A percentile compares a stretch with the other conserved stretches of the same genome.
Evolutionary conservation across 2,888 invertebrate genomes (phyloP).

Genomic region (Cryptops parisi): DNA sequence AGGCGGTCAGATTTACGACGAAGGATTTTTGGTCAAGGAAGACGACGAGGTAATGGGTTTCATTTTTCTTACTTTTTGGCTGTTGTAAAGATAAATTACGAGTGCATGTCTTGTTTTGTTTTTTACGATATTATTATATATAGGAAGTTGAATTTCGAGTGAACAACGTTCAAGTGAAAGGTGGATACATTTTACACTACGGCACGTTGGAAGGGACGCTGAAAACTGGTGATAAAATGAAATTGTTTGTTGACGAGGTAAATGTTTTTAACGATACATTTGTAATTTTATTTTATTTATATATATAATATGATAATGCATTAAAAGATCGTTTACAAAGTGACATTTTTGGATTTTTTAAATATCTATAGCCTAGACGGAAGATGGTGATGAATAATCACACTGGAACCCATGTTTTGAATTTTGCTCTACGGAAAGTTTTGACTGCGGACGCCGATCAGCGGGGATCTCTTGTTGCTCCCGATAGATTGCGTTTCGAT

Average conservation of each 20-base stretch:
- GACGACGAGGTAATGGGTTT: slow-evolving; percentile 48
- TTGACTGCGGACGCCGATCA: slow-evolving; percentile 86
- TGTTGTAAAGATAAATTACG: neutral
- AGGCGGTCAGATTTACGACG: slow-evolving; percentile 96
- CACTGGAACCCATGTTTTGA: slow-evolving; percentile 92
- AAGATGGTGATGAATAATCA: slow-evolving; percentile 97
- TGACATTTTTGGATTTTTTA: too few relatives aligned
- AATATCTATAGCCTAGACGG: slow-evolving; percentile 45
- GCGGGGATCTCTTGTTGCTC: slow-evolving; percentile 91
- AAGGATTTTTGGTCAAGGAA: slow-evolving; percentile 72
- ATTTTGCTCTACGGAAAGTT: slow-evolving; percentile 81
- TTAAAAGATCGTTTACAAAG: too few relatives aligned
- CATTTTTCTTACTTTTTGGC: neutral
- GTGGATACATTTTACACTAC: slow-evolving; percentile 87
- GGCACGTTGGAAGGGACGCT: slow-evolving; percentile 73
- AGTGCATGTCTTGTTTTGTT: neutral
- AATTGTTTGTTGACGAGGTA: slow-evolving; percentile 62
- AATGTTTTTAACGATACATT: too few relatives aligned
- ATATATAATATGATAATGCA: too few relatives aligned
- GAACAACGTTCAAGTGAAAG: slow-evolving; percentile 84
- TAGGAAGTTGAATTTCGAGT: slow-evolving; percentile 73
- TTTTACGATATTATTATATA: neutral
- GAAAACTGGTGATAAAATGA: slow-evolving; percentile 68
- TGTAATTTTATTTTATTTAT: too few relatives aligned
- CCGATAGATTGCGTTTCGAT: slow-evolving; percentile 92